Base-by-base conservation (phyloP, 2,113 vertebrate species). In the Forbesichthys agassizii region DNA sequence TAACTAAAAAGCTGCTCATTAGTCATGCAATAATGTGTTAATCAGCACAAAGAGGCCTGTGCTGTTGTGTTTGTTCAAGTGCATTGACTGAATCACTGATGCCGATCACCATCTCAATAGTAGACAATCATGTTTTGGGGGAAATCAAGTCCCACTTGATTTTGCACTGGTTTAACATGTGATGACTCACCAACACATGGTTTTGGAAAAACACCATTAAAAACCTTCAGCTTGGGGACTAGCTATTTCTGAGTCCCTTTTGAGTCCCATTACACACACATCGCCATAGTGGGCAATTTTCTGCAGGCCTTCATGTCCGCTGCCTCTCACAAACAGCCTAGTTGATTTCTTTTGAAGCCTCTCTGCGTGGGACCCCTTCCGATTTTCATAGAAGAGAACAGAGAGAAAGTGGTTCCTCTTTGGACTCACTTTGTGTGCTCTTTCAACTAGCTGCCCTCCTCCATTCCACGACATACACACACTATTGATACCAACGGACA, bases 161-260 rank as follows among this genome's bases (percentile, higher is more conserved):
- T 42, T 42, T 42, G 6, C 52, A 58, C 33, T 60, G 14, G 12
- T 68, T 27, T 51, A 73, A 47, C 72, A 27, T 55, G 13, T 42
- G 63, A 80, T 66, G 66, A 10, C 6, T 1, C 3, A 1, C 27
- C 52, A 64, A 69, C 66, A 54, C 14, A 12, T 54, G 16, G 14
- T 36, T 65, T 71, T 64, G 4, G 67, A 48, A 62, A 27, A 64
- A 67, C 64, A 6, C 61, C 68, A 36, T 51, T 75, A 46, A 71
- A 16, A 69, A 56, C 33, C 53, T 51, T 75, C 13, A 53, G 71
- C 27, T 13, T 1, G 9, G 61, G 36, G 36, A 42, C 36, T 42
- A 42, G 66, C 72, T 65, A 52, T 65, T 33, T 9, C 11, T 66
- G 77, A 64, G 57, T 48, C 54, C 42, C 20, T 13, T 56, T 9